These are phyloP conservation scores for Eolophus roseicapilla DNA, from an alignment of 2,113 vertebrate genomes.

Conservation along the genomic window DNA sequence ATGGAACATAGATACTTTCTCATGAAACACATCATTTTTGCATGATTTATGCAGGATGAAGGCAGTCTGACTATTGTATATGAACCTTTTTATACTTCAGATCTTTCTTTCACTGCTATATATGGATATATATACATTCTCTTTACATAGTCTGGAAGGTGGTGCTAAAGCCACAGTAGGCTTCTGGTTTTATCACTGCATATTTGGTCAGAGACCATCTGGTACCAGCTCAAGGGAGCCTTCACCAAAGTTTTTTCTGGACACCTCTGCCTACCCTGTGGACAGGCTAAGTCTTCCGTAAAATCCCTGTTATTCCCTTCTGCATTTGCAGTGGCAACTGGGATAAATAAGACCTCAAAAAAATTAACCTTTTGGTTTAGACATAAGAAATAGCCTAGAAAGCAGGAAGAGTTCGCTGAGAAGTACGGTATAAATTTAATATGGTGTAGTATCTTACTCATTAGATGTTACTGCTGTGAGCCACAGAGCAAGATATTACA, in stretches of 20 bases:
- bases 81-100: not conserved
- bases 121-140: not conserved
- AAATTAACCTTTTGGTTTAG: not conserved
- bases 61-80: not conserved
- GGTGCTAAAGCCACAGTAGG: not conserved
- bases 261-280: not conserved
- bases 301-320: not conserved
- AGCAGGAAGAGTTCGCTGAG: not conserved
- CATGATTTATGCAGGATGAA: not conserved
- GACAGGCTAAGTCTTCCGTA: not conserved
- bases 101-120: not conserved
- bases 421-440: not conserved
- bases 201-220: not conserved
- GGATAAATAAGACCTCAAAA: not conserved
- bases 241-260: not conserved
- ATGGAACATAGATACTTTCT: not conserved
- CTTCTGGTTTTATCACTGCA: not conserved
- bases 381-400: not conserved
- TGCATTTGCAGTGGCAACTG: not conserved
- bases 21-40: not conserved
- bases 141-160: not conserved
- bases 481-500: not conserved
- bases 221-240: not conserved
- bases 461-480: not conserved
- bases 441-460: not conserved